Conservation (phyloP, 92 coral and sea anemone species). For the Palythoa grandis region DNA sequence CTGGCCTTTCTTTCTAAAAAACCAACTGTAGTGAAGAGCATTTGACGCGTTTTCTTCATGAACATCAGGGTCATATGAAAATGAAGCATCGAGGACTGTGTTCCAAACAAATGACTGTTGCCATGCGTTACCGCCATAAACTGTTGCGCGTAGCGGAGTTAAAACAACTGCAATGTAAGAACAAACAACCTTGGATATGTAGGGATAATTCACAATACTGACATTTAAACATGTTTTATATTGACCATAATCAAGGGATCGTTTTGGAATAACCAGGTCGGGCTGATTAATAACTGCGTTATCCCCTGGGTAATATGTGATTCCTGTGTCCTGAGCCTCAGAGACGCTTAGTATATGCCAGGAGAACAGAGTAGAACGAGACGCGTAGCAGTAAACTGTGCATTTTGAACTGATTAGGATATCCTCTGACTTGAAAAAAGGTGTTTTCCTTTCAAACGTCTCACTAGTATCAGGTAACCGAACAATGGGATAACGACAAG, state of each 20-base stretch:
- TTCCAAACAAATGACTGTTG: conserved; percentile 52
- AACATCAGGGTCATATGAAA: conserved; percentile 71
- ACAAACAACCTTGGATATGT: conserved; percentile 34
- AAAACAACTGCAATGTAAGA: conserved; percentile 55
- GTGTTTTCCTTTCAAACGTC: conserved; percentile 23
- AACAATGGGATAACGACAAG: conserved; percentile 63
- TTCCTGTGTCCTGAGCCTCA: conserved; percentile 23
- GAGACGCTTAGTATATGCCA: conserved; percentile 55
- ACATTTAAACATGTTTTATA: conserved; percentile 62
- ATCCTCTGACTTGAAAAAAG: conserved; percentile 52
- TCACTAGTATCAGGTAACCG: conserved; percentile 53
- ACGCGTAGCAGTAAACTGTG: conserved; percentile 67
- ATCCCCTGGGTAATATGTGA: not conserved
- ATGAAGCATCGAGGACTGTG: conserved; percentile 46
- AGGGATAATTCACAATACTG: conserved; percentile 50
- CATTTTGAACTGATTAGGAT: conserved; percentile 64
- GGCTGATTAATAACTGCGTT: conserved; percentile 10
- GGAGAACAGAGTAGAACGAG: conserved; percentile 62
- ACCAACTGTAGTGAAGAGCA: conserved; percentile 52
- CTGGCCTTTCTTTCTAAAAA: conserved; percentile 61
- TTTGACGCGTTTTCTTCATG: conserved; percentile 1
- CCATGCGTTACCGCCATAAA: conserved; percentile 70
- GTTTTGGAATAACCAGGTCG: conserved; percentile 48
- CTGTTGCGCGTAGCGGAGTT: conserved; percentile 61
- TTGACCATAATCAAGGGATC: conserved; percentile 52